Conservation (phyloP, 2,888 invertebrate genomes). For the Bugulina stolonifera region DNA sequence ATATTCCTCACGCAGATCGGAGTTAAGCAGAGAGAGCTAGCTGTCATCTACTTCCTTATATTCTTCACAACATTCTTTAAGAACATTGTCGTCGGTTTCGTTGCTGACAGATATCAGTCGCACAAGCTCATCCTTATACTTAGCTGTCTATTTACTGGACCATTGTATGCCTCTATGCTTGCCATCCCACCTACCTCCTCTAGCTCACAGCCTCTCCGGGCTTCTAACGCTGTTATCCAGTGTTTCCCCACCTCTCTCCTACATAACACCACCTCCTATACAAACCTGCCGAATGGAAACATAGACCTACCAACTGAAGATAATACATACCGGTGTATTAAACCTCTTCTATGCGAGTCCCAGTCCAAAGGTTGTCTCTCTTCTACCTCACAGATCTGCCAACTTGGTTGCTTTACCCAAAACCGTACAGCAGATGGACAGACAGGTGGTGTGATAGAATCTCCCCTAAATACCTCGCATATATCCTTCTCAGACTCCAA, state of each 20-base stretch:
- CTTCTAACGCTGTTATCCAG: not conserved
- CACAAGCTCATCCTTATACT: slow-evolving; percentile 77
- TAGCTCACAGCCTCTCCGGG: not conserved
- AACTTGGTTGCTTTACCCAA: not conserved
- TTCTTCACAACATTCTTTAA: slow-evolving; percentile 74
- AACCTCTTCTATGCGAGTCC: not conserved
- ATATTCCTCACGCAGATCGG: slow-evolving; percentile 71
- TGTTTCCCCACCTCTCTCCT: not conserved
- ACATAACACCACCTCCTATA: too few relatives aligned
- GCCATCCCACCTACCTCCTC: slow-evolving; percentile 39
- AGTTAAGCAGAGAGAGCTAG: slow-evolving; percentile 67
- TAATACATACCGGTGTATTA: too few relatives aligned
- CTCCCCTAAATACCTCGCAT: not conserved
- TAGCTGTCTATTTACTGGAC: slow-evolving; percentile 69
- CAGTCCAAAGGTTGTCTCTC: not conserved
- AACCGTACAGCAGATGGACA: not conserved
- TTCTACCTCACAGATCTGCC: not conserved
- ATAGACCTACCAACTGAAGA: too few relatives aligned
- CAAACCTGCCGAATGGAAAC: not conserved
- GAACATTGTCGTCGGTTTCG: slow-evolving; percentile 69
- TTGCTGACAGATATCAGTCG: slow-evolving; percentile 71
- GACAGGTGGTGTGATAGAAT: too few relatives aligned
- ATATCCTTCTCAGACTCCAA: not conserved
- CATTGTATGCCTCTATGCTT: slow-evolving; percentile 72
- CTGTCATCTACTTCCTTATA: slow-evolving; percentile 71